phyloP scores from a whole-genome alignment of 2,888 invertebrate genomes.

The Pocota personata region DNA sequence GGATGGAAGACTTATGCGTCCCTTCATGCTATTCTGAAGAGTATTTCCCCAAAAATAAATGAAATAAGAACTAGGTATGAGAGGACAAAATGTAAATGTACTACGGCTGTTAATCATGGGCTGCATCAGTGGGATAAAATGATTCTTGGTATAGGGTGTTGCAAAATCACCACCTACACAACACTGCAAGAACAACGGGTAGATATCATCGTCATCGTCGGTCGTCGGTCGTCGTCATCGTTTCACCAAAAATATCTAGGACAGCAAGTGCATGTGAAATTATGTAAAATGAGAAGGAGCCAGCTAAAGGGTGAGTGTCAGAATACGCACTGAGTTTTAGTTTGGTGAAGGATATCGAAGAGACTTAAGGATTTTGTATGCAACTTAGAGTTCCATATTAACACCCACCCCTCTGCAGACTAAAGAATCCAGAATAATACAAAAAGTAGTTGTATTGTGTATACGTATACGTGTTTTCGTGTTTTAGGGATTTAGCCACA shows the following conservation, averaged over 20 bases:
- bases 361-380: conserved; percentile 65
- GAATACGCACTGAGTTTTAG: conserved; percentile 47
- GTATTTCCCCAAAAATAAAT: conserved; percentile 62
- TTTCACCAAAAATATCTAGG: conserved; percentile 68
- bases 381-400: conserved; percentile 53
- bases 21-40: conserved; percentile 15
- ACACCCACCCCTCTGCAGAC: conserved; percentile 27
- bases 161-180: conserved; percentile 47
- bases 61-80: conserved; percentile 52
- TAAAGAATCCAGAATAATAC: conserved; percentile 42
- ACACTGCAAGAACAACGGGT: conserved; percentile 34
- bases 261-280: conserved; percentile 66
- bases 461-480: neutral
- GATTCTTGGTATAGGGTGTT: conserved; percentile 41
- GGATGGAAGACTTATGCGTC: conserved; percentile 30
- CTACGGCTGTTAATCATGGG: conserved; percentile 64
- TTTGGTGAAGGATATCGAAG: conserved; percentile 44
- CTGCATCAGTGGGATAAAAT: conserved; percentile 67
- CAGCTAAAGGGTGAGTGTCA: conserved; percentile 4
- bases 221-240: conserved; percentile 53
- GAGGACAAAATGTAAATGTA: conserved; percentile 60
- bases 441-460: conserved; percentile 36
- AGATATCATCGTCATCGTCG: conserved; percentile 70
- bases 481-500: conserved; percentile 19
- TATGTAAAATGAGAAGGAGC: conserved; percentile 54